phyloP scores from a whole-genome alignment of 2,888 invertebrate genomes.

The Apamea crenata region DNA sequence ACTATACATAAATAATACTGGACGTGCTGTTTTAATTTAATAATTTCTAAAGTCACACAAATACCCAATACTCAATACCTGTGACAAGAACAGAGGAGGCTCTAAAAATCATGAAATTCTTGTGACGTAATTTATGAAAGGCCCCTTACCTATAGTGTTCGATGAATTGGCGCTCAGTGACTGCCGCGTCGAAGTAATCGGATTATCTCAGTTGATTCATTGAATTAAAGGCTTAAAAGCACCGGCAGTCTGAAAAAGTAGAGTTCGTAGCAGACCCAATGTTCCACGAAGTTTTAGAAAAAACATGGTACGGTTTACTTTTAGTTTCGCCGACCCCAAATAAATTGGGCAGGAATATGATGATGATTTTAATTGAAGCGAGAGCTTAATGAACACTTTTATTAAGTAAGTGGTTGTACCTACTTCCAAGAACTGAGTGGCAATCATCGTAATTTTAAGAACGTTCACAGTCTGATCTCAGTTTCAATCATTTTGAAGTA shows the following conservation, averaged over 20 bases:
- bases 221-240: constrained; percentile 5
- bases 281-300: not conserved
- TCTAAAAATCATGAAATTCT: not conserved
- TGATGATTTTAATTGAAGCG: not conserved
- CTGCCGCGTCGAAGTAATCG: constrained; percentile 4
- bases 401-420: not conserved
- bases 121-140: not conserved
- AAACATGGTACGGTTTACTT: not conserved
- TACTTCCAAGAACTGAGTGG: not conserved
- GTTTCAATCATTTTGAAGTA: too few relatives aligned
- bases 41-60: too few relatives aligned
- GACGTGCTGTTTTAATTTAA: not conserved
- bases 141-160: not conserved
- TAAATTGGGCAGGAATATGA: not conserved
- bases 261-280: not conserved
- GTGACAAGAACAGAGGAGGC: not conserved
- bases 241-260: not conserved
- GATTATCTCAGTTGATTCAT: constrained; percentile 23
- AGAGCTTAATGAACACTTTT: not conserved
- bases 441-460: too few relatives aligned
- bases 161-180: constrained; percentile 16
- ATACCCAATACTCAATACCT: too few relatives aligned
- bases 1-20: not conserved
- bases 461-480: too few relatives aligned
- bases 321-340: not conserved